A percentile compares a stretch with the other conserved stretches of the same genome.
These are phyloP conservation scores for Champsocephalus esox DNA, from an alignment of 2,797 vertebrate species.

Conservation along the genomic window DNA sequence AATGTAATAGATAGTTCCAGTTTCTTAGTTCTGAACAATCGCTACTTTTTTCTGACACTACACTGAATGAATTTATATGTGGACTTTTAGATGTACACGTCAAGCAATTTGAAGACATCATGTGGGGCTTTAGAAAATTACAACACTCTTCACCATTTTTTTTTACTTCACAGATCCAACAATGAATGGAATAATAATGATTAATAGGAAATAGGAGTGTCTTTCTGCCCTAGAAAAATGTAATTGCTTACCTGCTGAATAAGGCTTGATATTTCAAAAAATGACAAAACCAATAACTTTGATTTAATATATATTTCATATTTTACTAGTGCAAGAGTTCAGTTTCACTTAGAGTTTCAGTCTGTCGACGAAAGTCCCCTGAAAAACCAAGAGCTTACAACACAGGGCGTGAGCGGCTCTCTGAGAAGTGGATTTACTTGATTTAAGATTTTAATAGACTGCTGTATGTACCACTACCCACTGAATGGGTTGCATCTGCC, in stretches of 20 bases:
- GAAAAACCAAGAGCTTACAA: slow-evolving; percentile 34
- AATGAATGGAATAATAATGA: too few relatives aligned
- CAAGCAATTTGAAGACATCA: background rate
- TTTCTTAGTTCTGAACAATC: background rate
- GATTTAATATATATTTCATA: slow-evolving; percentile 53
- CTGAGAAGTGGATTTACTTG: slow-evolving; percentile 67
- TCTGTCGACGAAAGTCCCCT: slow-evolving; percentile 59
- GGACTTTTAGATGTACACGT: background rate
- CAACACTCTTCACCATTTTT: too few relatives aligned
- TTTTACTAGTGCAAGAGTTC: slow-evolving; percentile 72
- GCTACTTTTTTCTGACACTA: background rate
- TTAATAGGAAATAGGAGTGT: background rate
- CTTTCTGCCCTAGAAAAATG: background rate
- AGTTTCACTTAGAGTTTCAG: slow-evolving; percentile 65
- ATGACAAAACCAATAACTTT: too few relatives aligned
- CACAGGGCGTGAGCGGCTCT: slow-evolving; percentile 54
- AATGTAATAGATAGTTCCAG: background rate
- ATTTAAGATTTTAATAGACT: slow-evolving; percentile 15
- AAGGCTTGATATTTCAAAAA: too few relatives aligned
- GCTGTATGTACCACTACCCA: too few relatives aligned
- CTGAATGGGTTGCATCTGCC: too few relatives aligned
- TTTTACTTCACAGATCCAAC: too few relatives aligned
- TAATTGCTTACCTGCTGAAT: too few relatives aligned
- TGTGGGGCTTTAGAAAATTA: too few relatives aligned
- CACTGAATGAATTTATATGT: background rate